These are phyloP conservation scores for Bruchidius siliquastri DNA, from an alignment of 2,888 invertebrate species.

Conservation along the genomic window DNA sequence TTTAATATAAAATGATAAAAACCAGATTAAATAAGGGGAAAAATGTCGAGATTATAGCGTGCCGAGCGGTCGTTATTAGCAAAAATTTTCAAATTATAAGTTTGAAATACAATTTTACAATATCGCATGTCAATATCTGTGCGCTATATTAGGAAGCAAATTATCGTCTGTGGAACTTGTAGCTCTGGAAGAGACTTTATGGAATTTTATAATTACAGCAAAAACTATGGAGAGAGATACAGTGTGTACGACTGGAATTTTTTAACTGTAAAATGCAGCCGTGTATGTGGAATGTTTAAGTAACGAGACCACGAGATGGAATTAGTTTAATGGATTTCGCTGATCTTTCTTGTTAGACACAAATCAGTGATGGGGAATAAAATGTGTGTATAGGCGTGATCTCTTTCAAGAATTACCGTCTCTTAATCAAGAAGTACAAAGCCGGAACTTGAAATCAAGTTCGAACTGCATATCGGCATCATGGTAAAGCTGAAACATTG, in stretches of 20 bases:
- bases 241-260: neutral
- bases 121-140: constrained; percentile 42
- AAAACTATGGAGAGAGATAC: neutral
- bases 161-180: constrained; percentile 27
- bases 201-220: constrained; percentile 11
- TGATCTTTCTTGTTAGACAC: neutral
- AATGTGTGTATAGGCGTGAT: too few species aligned
- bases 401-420: too few species aligned
- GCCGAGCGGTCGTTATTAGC: constrained; percentile 36
- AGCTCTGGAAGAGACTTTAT: constrained; percentile 12
- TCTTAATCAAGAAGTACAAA: too few species aligned
- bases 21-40: constrained; percentile 22
- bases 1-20: constrained; percentile 24
- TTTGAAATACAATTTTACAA: constrained; percentile 42
- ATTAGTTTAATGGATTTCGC: neutral
- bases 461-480: too few species aligned
- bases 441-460: too few species aligned
- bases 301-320: neutral
- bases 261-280: neutral
- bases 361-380: neutral
- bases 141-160: constrained; percentile 35
- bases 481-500: too few species aligned
- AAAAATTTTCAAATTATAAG: constrained; percentile 42
- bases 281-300: neutral
- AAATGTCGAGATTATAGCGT: constrained; percentile 37